Conservation (phyloP, 1,140 invertebrate species). For the Doryteuthis pealeii region DNA sequence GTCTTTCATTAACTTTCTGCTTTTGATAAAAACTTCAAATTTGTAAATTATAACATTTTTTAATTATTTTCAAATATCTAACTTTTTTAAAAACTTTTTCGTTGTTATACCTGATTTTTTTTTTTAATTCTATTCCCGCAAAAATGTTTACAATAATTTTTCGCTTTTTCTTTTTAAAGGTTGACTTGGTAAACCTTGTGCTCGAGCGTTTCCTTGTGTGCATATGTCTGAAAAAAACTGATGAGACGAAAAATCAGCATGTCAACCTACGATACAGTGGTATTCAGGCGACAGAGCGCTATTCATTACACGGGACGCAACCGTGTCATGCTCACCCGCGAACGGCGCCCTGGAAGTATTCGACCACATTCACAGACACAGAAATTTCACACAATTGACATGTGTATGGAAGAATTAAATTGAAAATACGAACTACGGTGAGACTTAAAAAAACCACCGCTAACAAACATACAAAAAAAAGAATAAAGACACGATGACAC, state of each 20-base stretch:
- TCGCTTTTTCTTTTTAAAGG: slow-evolving; percentile 21
- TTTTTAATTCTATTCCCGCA: too few species aligned
- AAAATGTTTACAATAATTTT: too few species aligned
- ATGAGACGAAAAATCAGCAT: slow-evolving; percentile 27
- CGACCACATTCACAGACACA: neutral
- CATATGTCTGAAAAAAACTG: slow-evolving; percentile 29
- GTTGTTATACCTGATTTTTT: too few species aligned
- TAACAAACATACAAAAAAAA: neutral
- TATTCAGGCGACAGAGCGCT: slow-evolving; percentile 27
- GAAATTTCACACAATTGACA: slow-evolving; percentile 6
- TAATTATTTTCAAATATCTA: too few species aligned
- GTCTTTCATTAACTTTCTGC: too few species aligned
- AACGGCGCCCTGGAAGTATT: neutral
- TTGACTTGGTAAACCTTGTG: slow-evolving; percentile 28
- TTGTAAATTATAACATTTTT: too few species aligned
- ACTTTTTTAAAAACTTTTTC: too few species aligned
- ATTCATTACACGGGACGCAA: slow-evolving; percentile 8
- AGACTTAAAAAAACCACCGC: too few species aligned
- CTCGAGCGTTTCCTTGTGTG: slow-evolving; percentile 32
- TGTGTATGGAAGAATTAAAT: neutral
- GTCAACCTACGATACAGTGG: slow-evolving; percentile 29
- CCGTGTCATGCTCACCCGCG: neutral
- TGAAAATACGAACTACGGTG: too few species aligned
- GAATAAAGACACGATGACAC: too few species aligned
- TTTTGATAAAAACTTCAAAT: too few species aligned